These are phyloP conservation scores for Eupithecia subfuscata DNA, from an alignment of 2,888 invertebrate species.

Conservation along the genomic window DNA sequence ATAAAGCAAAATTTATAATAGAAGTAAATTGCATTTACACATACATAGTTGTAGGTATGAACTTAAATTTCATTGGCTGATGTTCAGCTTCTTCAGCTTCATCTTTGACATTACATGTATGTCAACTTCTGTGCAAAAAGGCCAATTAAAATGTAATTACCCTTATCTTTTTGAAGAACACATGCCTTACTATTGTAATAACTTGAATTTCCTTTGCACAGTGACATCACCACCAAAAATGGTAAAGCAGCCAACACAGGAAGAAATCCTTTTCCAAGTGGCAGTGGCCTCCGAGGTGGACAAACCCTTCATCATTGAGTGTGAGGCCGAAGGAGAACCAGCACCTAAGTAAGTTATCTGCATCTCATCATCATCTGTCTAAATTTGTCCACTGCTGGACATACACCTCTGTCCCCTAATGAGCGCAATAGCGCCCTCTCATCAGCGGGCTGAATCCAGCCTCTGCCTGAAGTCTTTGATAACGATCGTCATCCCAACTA, in stretches of 20 bases:
- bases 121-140: background rate
- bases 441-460: too few species aligned
- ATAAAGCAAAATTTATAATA: background rate
- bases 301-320: conserved; percentile 97
- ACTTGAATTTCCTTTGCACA: conserved; percentile 56
- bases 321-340: conserved; percentile 98
- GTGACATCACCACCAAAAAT: conserved; percentile 96
- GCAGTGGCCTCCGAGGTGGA: conserved; percentile 93
- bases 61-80: background rate
- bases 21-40: background rate
- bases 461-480: too few species aligned
- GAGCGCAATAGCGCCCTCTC: too few species aligned
- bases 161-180: background rate
- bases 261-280: conserved; percentile 96
- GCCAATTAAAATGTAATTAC: background rate
- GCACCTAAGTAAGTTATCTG: conserved; percentile 90
- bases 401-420: too few species aligned
- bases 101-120: background rate
- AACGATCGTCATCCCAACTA: too few species aligned
- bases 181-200: background rate
- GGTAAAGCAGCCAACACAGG: conserved; percentile 95
- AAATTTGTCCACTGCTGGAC: too few species aligned
- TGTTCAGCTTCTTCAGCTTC: background rate
- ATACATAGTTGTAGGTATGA: background rate
- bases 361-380: too few species aligned